phyloP scores from a whole-genome alignment of 2,113 vertebrate genomes.

The Pteronura brasiliensis region DNA sequence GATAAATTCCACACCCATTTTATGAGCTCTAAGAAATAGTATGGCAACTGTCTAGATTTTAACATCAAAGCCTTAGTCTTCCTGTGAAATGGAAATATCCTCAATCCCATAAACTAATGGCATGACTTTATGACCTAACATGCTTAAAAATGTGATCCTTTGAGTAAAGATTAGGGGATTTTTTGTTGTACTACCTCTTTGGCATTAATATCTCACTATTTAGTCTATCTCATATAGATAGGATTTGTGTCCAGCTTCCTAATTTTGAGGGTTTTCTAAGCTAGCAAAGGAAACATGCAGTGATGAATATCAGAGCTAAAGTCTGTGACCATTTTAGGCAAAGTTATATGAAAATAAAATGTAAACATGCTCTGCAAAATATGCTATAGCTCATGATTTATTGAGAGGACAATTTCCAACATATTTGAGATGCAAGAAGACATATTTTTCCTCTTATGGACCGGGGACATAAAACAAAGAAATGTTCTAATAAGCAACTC shows the following conservation, averaged over 20 bases:
- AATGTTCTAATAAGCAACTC: background rate
- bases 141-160: constrained; percentile 2
- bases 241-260: background rate
- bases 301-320: background rate
- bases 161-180: background rate
- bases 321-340: constrained; percentile 29
- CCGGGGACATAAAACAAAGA: background rate
- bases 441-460: background rate
- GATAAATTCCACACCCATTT: background rate
- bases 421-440: background rate
- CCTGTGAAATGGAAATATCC: background rate
- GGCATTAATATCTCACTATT: background rate
- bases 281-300: background rate
- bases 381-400: background rate
- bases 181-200: background rate
- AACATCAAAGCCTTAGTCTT: constrained; percentile 24
- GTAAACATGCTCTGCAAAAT: background rate
- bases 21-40: constrained; percentile 30
- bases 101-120: background rate
- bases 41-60: background rate
- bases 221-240: background rate
- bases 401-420: constrained; percentile 1
- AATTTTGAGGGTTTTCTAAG: background rate
- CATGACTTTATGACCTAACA: background rate
- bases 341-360: constrained; percentile 21